Evolutionary conservation across 2,113 vertebrate species (phyloP), one percentile per base, ranked within the genome.

Genomic region (Atherinomorus stipes): DNA sequence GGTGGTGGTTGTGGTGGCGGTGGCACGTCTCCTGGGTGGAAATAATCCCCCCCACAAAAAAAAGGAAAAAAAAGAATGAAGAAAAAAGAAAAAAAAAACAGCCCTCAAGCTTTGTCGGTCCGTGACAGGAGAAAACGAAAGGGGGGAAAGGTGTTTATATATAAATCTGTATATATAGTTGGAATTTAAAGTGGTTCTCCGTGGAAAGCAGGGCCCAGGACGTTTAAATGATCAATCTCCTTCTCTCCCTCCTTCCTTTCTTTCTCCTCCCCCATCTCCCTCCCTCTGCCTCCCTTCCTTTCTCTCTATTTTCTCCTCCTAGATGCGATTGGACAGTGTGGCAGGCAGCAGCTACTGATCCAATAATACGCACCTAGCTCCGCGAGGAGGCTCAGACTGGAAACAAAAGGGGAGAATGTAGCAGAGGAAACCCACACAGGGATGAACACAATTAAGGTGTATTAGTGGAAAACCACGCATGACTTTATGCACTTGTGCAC

Each of bases 261-360:
- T 78, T 74, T 79, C 74, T 57, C 73, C 76, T 64, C 76, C 76
- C 70, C 80, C 75, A 59, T 74, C 77, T 71, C 69, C 61, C 69
- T 34, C 81, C 26, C 80, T 5, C 54, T 38, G 37, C 68, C 77
- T 53, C 75, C 50, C 74, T 69, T 70, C 64, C 71, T 68, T 28
- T 53, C 58, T 76, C 66, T 85, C 74, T 28, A 31, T 71, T 63
- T 45, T 64, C 83, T 81, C 75, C 81, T 82, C 64, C 76, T 87
- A 81, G 84, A 94, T 94, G 94, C 95, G 83, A 96, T 96, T 96
- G 96, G 96, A 93, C 93, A 93, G 95, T 93, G 94, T 94, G 92
- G 94, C 89, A 94, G 93, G 93, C 92, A 67, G 90, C 95, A 95
- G 93, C 96, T 93, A 97, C 96, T 96, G 69, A 95, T 93, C 95